These are phyloP conservation scores for Gymnoscopelus braueri DNA, from an alignment of 2,797 vertebrate genomes.

Conservation along the genomic window DNA sequence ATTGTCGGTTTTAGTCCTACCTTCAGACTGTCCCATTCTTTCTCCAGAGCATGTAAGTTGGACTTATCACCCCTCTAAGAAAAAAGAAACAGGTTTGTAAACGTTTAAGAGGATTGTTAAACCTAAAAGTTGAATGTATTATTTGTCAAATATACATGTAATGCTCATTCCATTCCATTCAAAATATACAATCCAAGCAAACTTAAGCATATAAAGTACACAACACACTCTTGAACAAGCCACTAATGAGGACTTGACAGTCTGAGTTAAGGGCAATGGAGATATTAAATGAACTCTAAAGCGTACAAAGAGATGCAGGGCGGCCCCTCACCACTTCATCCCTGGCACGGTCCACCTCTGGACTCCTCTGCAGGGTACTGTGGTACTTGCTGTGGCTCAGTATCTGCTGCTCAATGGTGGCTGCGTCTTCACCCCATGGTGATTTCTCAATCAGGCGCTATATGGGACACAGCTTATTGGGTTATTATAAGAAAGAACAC, in stretches of 20 bases:
- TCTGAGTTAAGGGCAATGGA: too few relatives aligned
- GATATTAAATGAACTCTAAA: not conserved
- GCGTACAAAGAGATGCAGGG: not conserved
- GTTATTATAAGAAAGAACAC: not conserved
- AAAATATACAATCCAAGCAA: too few relatives aligned
- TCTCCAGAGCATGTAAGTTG: slow-evolving; percentile 85
- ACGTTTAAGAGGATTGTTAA: too few relatives aligned
- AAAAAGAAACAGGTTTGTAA: slow-evolving; percentile 2
- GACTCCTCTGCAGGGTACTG: slow-evolving; percentile 88
- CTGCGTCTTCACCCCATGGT: slow-evolving; percentile 88
- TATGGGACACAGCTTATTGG: slow-evolving; percentile 1
- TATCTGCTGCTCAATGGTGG: slow-evolving; percentile 89
- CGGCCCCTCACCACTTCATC: slow-evolving; percentile 86
- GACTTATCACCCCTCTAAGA: slow-evolving; percentile 83
- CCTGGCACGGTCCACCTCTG: slow-evolving; percentile 86
- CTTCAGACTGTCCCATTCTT: slow-evolving; percentile 88
- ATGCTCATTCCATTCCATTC: too few relatives aligned
- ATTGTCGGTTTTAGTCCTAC: slow-evolving; percentile 35
- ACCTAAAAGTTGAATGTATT: too few relatives aligned
- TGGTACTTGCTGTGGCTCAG: slow-evolving; percentile 85
- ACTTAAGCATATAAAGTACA: too few relatives aligned
- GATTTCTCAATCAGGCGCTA: slow-evolving; percentile 90
- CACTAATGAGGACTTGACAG: too few relatives aligned
- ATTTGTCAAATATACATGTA: too few relatives aligned
- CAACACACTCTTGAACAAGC: too few relatives aligned